Evolutionary conservation across 64 coral and sea anemone genomes (phyloP).

Genomic region (Stylophora pistillata): DNA sequence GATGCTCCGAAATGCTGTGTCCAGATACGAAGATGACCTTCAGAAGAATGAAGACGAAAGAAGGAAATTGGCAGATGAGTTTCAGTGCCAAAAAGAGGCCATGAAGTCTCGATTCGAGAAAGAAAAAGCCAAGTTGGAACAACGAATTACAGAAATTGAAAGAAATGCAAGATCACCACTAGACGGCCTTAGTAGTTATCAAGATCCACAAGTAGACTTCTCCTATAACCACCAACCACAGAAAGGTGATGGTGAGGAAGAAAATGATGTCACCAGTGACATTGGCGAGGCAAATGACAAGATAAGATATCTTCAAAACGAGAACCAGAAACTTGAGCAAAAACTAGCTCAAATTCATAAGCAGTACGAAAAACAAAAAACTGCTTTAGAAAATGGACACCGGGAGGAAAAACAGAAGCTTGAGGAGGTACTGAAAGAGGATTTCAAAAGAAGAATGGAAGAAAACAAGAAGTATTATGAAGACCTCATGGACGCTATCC

Average conservation of each 20-base stretch:
- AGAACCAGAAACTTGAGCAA: conserved; percentile 37
- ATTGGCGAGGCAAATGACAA: conserved; percentile 12
- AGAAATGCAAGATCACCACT: not conserved
- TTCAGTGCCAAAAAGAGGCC: conserved; percentile 16
- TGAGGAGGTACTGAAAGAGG: conserved; percentile 11
- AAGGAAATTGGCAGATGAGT: conserved; percentile 19
- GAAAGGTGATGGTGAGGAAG: not conserved
- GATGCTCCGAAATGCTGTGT: conserved; percentile 54
- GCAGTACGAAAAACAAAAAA: conserved; percentile 44
- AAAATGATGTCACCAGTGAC: not conserved
- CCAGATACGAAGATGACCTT: conserved; percentile 68
- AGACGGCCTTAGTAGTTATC: not conserved
- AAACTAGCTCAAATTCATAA: conserved; percentile 36
- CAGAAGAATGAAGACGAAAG: conserved; percentile 57
- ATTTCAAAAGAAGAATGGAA: conserved; percentile 41
- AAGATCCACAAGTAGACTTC: not conserved
- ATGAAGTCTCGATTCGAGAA: conserved; percentile 32
- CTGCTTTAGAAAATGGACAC: conserved; percentile 1
- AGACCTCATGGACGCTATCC: conserved; percentile 23
- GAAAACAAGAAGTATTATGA: conserved; percentile 50
- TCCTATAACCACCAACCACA: not conserved
- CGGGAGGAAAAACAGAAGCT: conserved; percentile 21
- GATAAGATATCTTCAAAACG: conserved; percentile 31
- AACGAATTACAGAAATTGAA: not conserved
- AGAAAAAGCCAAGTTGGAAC: conserved; percentile 14